Evolutionary conservation across 1,140 invertebrate species (phyloP), one percentile per base, ranked within the genome.

Genomic region (Antheraea mylitta): DNA sequence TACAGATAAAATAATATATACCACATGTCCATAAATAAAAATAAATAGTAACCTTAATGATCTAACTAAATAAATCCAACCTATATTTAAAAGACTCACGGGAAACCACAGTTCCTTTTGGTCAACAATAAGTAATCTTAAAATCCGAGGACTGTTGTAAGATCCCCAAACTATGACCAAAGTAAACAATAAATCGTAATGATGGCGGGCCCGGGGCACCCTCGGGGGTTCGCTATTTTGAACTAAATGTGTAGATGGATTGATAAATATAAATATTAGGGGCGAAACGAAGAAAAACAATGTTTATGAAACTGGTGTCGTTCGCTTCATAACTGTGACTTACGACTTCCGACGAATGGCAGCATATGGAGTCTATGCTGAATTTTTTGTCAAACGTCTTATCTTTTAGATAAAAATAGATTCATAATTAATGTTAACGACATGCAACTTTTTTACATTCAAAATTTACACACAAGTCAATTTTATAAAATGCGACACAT

Each of bases 221-320:
- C 87, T 86, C 79, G 79, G 82, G 86, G 86, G 83, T 78, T 85
- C 83, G 84, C 88, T 86, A 89, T 90, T 90, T 89, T 86, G 74
- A 78, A 87, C 86, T 92, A 92, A 92, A 92, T 90, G 87, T 86
- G 85, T 87, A 92, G 89, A 92, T 92, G 88, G 85, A 92, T 90
- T 92, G 88, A 92, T 92, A 92, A 92, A 92, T 92, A 92, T 89
- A 92, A 92, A 92, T 92, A 92, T 90, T 90, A 84, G 90, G 90
- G 90, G 87, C 86, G 88, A 90, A 90, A 90, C 76, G 86, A 89
- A 92, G 90, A 92, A 92, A 90, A 92, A 92, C 90, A 90, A 90
- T 92, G 90, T 92, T 92, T 92, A 90, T 92, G 88, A 90, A 92
- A 92, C 88, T 92, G 81, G 88, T 92, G 90, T 90, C 88, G 88